Conservation (phyloP, 2,888 invertebrate genomes). For the Drosophila koepferae region DNA sequence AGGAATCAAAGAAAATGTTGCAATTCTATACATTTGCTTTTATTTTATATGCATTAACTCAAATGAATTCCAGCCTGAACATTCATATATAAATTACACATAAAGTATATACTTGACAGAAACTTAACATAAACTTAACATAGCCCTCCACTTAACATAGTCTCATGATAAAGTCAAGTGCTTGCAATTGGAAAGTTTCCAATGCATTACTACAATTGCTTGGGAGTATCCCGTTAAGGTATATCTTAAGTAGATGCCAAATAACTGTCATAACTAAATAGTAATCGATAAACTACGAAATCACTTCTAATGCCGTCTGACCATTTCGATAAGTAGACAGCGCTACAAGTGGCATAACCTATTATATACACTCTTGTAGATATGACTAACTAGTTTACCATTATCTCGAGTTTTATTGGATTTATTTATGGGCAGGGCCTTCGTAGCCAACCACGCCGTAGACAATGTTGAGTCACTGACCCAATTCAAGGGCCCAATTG, state of each 20-base stretch:
- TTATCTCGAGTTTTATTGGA: constrained; percentile 61
- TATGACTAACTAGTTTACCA: constrained; percentile 42
- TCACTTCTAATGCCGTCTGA: constrained; percentile 24
- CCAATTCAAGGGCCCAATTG: constrained; percentile 48
- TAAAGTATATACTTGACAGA: neutral
- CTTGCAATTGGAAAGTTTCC: neutral
- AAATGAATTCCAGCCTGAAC: neutral
- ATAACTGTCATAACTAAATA: constrained; percentile 14
- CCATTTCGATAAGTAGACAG: constrained; percentile 18
- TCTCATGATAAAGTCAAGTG: neutral
- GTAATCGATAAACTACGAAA: constrained; percentile 15
- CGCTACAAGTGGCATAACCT: neutral
- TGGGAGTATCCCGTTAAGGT: neutral
- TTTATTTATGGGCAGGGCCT: constrained; percentile 42
- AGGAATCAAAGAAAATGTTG: neutral
- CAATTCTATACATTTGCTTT: neutral
- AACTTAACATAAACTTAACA: neutral
- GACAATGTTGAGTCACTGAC: constrained; percentile 56
- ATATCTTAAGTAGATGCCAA: neutral
- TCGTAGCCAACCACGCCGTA: constrained; percentile 9
- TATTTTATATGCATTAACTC: neutral
- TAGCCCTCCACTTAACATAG: neutral
- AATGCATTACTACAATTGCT: neutral
- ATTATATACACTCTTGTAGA: constrained; percentile 16
- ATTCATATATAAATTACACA: neutral